Base-by-base conservation (phyloP, 2,113 vertebrate genomes). In the Centropus bengalensis region DNA sequence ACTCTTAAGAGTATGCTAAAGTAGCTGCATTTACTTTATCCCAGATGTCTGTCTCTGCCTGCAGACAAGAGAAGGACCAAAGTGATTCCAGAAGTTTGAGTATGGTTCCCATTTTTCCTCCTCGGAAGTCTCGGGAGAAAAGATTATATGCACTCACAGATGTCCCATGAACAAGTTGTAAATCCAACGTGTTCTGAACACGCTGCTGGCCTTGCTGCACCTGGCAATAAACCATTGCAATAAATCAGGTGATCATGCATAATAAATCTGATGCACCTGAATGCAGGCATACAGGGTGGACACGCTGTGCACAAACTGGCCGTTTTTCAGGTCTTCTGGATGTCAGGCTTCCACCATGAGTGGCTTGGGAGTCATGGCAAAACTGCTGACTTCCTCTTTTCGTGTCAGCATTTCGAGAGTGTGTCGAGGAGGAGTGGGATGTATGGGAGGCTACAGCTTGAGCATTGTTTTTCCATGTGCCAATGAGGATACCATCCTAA, bases 191-290 rank as follows among this genome's bases (percentile, higher is more conserved):
- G 77, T 74, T 95, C 82, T 86, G 82, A 86, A 59, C 54, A 27
- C 27, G 68, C 60, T 88, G 64, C 71, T 81, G 80, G 86, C 90
- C 75, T 90, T 83, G 47, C 91, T 86, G 86, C 92, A 86, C 73
- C 86, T 95, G 94, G 91, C 92, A 92, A 83, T 94, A 96, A 96
- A 92, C 90, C 76, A 74, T 24, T 60, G 92, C 83, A 86, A 88
- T 96, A 95, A 93, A 96, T 96, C 79, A 86, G 86, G 63, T 92
- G 71, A 93, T 93, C 76, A 52, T 86, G 76, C 92, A 75, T 91
- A 90, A 93, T 95, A 90, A 96, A 94, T 95, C 68, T 49, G 64
- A 94, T 81, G 80, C 86, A 90, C 91, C 95, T 95, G 92, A 93
- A 78, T 51, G 68, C 86, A 40, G 18, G 76, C 86, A 44, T 55